Base-by-base conservation (phyloP, 2,113 vertebrate species). In the Gambusia affinis region DNA sequence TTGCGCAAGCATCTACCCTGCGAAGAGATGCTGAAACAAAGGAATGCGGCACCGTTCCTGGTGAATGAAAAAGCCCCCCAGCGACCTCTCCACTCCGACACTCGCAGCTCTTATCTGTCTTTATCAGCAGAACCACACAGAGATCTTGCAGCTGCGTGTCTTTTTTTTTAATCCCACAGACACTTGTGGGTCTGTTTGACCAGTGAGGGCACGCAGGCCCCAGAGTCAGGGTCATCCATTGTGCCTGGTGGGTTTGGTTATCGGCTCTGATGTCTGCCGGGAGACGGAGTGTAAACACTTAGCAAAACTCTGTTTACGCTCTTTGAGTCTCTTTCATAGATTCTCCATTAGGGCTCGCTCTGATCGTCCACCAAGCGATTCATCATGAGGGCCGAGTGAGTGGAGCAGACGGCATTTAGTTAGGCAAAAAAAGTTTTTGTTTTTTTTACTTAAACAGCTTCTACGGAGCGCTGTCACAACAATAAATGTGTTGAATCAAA, bases 261-360 rank as follows among this genome's bases (percentile, higher is more conserved):
- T 89, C 88, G 83, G 73, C 47, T 62, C 73, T 73, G 72, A 85
- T 88, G 87, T 86, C 80, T 86, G 80, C 81, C 65, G 47, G 85
- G 72, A 85, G 84, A 81, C 28, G 27, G 66, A 90, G 75, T 83
- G 81, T 91, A 92, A 90, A 91, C 89, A 86, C 51, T 27, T 70
- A 78, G 75, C 67, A 76, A 80, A 89, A 70, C 83, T 87, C 72
- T 88, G 89, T 89, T 91, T 92, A 86, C 85, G 72, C 78, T 83
- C 71, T 63, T 64, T 75, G 27, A 86, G 83, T 71, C 78, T 84
- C 71, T 60, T 67, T 75, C 29, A 84, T 85, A 78, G 74, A 86
- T 89, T 82, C 81, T 88, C 89, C 89, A 91, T 91, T 91, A 90
- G 84, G 60, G 83, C 72, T 75, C 47, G n/a, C 73, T 84, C 74